Conservation (phyloP, 2,113 vertebrate species). For the Beaufortia kweichowensis region DNA sequence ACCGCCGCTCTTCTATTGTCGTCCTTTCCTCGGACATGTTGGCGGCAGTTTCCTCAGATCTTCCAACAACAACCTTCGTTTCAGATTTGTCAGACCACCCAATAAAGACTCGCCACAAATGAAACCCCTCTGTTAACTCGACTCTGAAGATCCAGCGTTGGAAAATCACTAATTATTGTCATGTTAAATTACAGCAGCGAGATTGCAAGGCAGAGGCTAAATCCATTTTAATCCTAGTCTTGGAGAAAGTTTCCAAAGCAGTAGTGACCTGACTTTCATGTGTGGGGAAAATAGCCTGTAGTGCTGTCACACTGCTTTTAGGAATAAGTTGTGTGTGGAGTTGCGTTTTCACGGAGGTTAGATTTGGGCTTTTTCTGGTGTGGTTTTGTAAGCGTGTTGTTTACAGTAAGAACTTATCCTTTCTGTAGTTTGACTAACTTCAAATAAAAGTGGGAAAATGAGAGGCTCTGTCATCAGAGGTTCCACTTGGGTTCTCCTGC, state of each 20-base stretch:
- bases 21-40: conserved; percentile 60
- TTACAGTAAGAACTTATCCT: conserved; percentile 73
- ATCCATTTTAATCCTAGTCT: conserved; percentile 39
- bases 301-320: conserved; percentile 36
- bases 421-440: conserved; percentile 72
- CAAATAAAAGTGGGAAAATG: conserved; percentile 74
- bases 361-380: conserved; percentile 71
- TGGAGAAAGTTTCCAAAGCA: conserved; percentile 52
- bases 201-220: conserved; percentile 53
- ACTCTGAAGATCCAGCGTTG: conserved; percentile 61
- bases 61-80: conserved; percentile 63
- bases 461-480: conserved; percentile 70
- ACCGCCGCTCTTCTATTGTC: conserved; percentile 47
- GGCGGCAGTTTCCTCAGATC: conserved; percentile 64
- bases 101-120: conserved; percentile 72
- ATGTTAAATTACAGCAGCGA: conserved; percentile 66
- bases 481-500: conserved; percentile 66
- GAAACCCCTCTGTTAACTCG: conserved; percentile 68
- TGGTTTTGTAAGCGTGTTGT: conserved; percentile 77
- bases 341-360: conserved; percentile 55
- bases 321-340: conserved; percentile 18
- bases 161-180: conserved; percentile 67
- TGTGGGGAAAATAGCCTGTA: conserved; percentile 39
- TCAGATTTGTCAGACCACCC: conserved; percentile 73
- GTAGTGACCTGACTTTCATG: conserved; percentile 57